A percentile compares a stretch with the other conserved stretches of the same genome.
phyloP scores from a whole-genome alignment of 2,888 invertebrate genomes.

The Drosophila pegasa region DNA sequence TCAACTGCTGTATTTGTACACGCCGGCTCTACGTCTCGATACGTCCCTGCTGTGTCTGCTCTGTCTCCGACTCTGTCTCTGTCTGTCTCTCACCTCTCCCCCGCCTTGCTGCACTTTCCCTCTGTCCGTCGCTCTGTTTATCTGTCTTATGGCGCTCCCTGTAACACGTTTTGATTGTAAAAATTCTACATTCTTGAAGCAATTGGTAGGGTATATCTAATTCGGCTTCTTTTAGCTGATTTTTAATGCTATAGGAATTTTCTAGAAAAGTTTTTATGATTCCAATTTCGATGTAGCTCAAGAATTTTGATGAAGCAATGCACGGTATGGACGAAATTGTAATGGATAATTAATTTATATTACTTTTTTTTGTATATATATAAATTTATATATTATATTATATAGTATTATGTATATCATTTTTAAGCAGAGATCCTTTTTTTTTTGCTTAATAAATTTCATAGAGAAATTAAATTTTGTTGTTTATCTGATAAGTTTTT shows the following conservation, averaged over 20 bases:
- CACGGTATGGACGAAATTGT: too few species aligned
- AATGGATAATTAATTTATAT: background rate
- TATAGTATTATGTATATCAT: background rate
- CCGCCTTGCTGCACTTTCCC: constrained; percentile 21
- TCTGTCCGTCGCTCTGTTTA: constrained; percentile 12
- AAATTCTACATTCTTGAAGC: background rate
- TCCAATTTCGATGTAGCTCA: background rate
- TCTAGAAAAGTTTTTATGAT: background rate
- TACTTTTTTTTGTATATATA: background rate
- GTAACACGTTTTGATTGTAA: constrained; percentile 6
- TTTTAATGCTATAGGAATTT: background rate
- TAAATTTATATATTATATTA: background rate
- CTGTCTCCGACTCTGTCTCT: background rate
- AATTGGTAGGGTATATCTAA: background rate
- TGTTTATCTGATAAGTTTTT: background rate
- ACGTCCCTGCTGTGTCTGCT: constrained; percentile 9
- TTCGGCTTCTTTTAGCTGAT: background rate
- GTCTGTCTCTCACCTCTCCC: constrained; percentile 22
- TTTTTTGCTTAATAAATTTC: too few species aligned
- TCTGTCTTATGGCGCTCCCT: constrained; percentile 7
- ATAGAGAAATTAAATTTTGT: background rate
- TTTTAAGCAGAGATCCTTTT: too few species aligned
- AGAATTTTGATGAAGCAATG: background rate
- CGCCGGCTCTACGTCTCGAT: constrained; percentile 43
- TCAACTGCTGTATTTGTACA: constrained; percentile 75